Evolutionary conservation across 2,797 vertebrate genomes (phyloP).

Genomic region (Paedocypris micromegethes): DNA sequence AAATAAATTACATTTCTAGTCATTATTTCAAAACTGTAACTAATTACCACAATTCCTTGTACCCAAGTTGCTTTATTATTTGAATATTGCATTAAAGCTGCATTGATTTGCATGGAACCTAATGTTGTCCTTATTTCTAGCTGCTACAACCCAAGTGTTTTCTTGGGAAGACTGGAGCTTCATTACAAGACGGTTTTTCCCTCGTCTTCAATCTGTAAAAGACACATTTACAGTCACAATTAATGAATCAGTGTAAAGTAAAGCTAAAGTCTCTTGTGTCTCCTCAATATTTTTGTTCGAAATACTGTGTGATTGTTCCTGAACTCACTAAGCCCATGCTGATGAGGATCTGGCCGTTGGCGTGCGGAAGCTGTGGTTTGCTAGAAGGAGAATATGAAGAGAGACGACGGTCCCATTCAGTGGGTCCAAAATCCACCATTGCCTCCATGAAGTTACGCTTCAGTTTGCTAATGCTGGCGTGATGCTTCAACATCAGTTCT

Average conservation of each 20-base stretch:
- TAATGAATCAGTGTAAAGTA: too few species aligned
- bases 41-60: too few species aligned
- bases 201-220: slow-evolving; percentile 39
- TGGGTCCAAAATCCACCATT: slow-evolving; percentile 78
- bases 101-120: too few species aligned
- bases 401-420: slow-evolving; percentile 96
- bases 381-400: slow-evolving; percentile 90
- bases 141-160: too few species aligned
- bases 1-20: too few species aligned
- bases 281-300: too few species aligned
- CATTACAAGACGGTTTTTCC: slow-evolving; percentile 25
- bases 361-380: slow-evolving; percentile 70
- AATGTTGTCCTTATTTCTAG: too few species aligned
- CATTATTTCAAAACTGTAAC: too few species aligned
- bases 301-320: background rate
- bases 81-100: too few species aligned
- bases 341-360: slow-evolving; percentile 78
- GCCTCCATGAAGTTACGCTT: slow-evolving; percentile 96
- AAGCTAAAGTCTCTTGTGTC: too few species aligned
- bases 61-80: too few species aligned
- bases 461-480: slow-evolving; percentile 89
- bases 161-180: background rate
- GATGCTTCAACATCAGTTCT: slow-evolving; percentile 86
- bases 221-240: slow-evolving; percentile 18
- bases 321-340: slow-evolving; percentile 85